These are phyloP conservation scores for Manduca sexta DNA, from an alignment of 1,140 invertebrate species.

Conservation along the genomic window DNA sequence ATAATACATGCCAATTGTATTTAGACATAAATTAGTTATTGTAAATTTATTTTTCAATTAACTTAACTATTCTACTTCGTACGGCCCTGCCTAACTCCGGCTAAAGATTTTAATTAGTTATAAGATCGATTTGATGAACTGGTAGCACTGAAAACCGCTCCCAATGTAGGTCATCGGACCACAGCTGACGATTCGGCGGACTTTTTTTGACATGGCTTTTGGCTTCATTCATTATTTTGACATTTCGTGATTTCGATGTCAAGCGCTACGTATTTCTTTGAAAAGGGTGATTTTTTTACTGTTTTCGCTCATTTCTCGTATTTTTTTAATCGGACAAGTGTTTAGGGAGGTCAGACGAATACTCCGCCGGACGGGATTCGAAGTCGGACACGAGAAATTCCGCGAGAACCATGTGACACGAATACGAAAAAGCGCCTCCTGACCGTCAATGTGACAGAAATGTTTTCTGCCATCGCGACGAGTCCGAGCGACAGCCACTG, in stretches of 20 bases:
- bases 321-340: conserved; percentile 39
- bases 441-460: conserved; percentile 73
- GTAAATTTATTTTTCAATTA: no score
- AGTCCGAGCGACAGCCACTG: conserved; percentile 39
- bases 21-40: no score
- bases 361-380: conserved; percentile 20
- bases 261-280: conserved; percentile 70
- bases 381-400: conserved; percentile 44
- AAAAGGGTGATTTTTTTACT: conserved; percentile 55
- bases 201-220: conserved; percentile 70
- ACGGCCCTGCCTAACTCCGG: no score
- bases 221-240: conserved; percentile 74
- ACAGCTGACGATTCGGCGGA: conserved; percentile 53
- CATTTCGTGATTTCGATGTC: conserved; percentile 71
- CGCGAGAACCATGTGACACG: conserved; percentile 70
- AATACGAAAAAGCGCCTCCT: conserved; percentile 71
- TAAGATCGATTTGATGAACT: neutral
- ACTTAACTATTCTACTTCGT: no score
- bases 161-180: conserved; percentile 24
- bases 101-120: neutral
- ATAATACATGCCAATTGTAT: no score
- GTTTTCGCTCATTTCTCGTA: conserved; percentile 38
- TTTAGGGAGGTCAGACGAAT: conserved; percentile 22
- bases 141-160: conserved; percentile 10
- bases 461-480: conserved; percentile 71